phyloP scores from a whole-genome alignment of 2,888 invertebrate genomes.

The Agriopis aurantiaria region DNA sequence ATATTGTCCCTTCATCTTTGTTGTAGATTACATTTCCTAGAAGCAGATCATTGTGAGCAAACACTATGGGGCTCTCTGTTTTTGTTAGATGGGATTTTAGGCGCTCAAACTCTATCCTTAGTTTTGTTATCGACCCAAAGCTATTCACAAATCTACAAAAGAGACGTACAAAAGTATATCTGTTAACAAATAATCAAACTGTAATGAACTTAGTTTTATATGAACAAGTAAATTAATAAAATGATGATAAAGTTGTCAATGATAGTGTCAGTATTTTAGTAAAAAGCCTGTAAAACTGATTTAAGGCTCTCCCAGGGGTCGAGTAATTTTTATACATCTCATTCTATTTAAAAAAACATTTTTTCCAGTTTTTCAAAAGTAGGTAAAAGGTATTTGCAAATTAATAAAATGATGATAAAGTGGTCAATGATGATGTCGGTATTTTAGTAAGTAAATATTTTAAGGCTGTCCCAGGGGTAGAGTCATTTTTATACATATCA shows the following conservation, averaged over 20 bases:
- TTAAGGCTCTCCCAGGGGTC: neutral
- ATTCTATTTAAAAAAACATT: too few species aligned
- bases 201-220: neutral
- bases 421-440: too few species aligned
- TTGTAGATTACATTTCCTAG: conserved; percentile 97
- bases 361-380: too few species aligned
- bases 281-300: neutral
- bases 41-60: conserved; percentile 98
- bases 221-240: neutral
- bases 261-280: neutral
- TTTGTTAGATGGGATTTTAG: conserved; percentile 88
- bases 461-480: too few species aligned
- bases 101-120: conserved; percentile 89
- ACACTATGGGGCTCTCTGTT: conserved; percentile 92
- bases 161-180: conserved; percentile 49
- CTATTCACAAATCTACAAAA: conserved; percentile 89
- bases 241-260: neutral
- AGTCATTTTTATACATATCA: too few species aligned
- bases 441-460: too few species aligned
- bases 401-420: too few species aligned
- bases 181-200: conserved; percentile 38
- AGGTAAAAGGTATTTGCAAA: too few species aligned
- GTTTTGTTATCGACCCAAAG: conserved; percentile 88
- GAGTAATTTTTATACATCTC: too few species aligned
- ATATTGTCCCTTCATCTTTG: conserved; percentile 88